Evolutionary conservation across 2,888 invertebrate species (phyloP).

Genomic region (Cepaea hortensis): DNA sequence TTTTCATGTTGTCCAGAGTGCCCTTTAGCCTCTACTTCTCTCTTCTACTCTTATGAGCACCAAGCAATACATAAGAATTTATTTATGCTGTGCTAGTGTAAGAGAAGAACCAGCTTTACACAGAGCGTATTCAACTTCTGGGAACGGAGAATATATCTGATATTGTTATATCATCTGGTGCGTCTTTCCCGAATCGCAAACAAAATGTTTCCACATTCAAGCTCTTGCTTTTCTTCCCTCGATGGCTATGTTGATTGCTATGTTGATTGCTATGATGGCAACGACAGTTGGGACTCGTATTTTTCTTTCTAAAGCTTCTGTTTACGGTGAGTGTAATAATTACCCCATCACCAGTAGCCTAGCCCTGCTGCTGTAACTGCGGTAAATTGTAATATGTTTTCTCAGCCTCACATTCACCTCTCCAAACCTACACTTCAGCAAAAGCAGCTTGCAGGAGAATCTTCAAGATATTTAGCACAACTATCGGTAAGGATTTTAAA

Average conservation of each 20-base stretch:
- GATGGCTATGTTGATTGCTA: not conserved
- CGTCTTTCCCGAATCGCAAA: not conserved
- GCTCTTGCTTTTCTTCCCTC: not conserved
- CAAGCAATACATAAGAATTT: no score
- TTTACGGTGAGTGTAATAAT: not conserved
- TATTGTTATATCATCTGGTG: no score
- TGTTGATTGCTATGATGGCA: not conserved
- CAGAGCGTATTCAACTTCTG: no score
- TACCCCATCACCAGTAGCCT: not conserved
- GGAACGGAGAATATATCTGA: no score
- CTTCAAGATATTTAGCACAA: constrained; percentile 11
- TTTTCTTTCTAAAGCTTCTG: not conserved
- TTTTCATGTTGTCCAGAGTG: no score
- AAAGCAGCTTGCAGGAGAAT: not conserved
- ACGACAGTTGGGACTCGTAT: not conserved
- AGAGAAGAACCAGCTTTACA: no score
- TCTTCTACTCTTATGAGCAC: no score
- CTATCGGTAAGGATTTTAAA: not conserved
- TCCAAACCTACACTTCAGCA: not conserved
- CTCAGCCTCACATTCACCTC: not conserved
- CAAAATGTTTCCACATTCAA: not conserved
- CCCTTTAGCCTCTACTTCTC: no score
- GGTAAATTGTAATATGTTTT: constrained; percentile 19
- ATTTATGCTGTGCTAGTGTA: no score
- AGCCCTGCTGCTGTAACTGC: not conserved